Conservation (phyloP, 2,797 vertebrate species). For the Ctenochaetus hawaiiensis region DNA sequence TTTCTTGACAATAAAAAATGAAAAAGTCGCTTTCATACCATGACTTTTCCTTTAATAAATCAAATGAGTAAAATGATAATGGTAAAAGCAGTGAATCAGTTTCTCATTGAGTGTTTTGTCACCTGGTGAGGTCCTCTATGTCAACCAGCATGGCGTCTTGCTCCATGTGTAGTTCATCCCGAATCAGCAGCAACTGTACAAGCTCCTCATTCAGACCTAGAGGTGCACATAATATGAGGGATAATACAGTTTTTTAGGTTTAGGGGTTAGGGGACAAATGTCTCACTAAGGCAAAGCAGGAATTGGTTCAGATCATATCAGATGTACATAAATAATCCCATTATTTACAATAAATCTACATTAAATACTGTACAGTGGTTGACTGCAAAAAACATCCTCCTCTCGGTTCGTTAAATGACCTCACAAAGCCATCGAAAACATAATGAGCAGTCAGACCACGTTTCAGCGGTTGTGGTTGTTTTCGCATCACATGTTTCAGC, state of each 20-base stretch:
- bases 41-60: too few species aligned
- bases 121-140: conserved; percentile 99
- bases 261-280: background rate
- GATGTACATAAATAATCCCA: too few species aligned
- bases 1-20: too few species aligned
- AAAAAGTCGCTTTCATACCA: too few species aligned
- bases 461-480: conserved; percentile 2
- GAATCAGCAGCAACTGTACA: conserved; percentile 96
- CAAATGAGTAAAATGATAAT: too few species aligned
- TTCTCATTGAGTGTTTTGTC: conserved; percentile 1
- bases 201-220: conserved; percentile 98
- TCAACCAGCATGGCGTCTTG: conserved; percentile 99
- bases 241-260: background rate
- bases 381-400: background rate
- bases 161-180: conserved; percentile 98
- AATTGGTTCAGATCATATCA: background rate
- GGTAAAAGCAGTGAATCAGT: background rate
- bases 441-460: conserved; percentile 10
- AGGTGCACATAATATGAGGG: background rate
- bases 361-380: background rate
- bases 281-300: background rate
- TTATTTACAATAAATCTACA: background rate
- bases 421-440: conserved; percentile 14
- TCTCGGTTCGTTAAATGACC: conserved; percentile 6
- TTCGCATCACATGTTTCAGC: conserved; percentile 19